A percentile compares a stretch with the other conserved stretches of the same genome.
Evolutionary conservation across 30 jellyfish, hydroid and myxozoan genomes (phyloP).

Genomic region (Cassiopea andromeda): DNA sequence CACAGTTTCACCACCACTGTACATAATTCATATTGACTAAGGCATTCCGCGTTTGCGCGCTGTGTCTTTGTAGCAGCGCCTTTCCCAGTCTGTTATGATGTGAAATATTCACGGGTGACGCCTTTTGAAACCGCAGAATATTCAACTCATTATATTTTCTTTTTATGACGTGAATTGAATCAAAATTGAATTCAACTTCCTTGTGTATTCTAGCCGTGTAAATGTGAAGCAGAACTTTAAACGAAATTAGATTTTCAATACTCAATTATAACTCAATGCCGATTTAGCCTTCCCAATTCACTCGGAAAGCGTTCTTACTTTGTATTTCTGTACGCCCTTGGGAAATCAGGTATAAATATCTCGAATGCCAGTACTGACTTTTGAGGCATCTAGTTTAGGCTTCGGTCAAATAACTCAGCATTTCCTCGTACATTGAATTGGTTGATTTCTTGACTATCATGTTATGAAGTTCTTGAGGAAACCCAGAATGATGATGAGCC

Average conservation of each 20-base stretch:
- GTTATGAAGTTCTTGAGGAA: too few relatives aligned
- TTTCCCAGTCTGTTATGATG: slow-evolving; percentile 54
- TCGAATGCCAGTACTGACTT: too few relatives aligned
- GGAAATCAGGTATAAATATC: too few relatives aligned
- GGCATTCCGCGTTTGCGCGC: slow-evolving; percentile 49
- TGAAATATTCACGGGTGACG: slow-evolving; percentile 69
- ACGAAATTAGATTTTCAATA: slow-evolving; percentile 8
- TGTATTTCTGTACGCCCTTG: too few relatives aligned
- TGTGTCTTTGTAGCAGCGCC: slow-evolving; percentile 50
- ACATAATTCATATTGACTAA: neutral
- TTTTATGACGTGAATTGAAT: slow-evolving; percentile 17
- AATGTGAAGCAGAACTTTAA: slow-evolving; percentile 24
- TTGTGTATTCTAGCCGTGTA: slow-evolving; percentile 17
- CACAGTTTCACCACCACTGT: neutral
- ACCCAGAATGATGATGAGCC: too few relatives aligned
- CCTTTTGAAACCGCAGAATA: slow-evolving; percentile 63
- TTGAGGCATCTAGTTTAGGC: too few relatives aligned
- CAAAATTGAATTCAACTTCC: slow-evolving; percentile 48
- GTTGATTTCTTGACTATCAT: too few relatives aligned
- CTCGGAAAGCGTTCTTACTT: neutral
- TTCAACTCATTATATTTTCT: slow-evolving; percentile 6
- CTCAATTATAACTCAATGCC: neutral
- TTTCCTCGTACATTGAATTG: too few relatives aligned
- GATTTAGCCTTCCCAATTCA: slow-evolving; percentile 1
- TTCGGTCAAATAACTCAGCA: too few relatives aligned